A percentile compares a stretch with the other conserved stretches of the same genome.
These are phyloP conservation scores for Lates japonicus DNA, from an alignment of 2,797 vertebrate species.

Conservation along the genomic window DNA sequence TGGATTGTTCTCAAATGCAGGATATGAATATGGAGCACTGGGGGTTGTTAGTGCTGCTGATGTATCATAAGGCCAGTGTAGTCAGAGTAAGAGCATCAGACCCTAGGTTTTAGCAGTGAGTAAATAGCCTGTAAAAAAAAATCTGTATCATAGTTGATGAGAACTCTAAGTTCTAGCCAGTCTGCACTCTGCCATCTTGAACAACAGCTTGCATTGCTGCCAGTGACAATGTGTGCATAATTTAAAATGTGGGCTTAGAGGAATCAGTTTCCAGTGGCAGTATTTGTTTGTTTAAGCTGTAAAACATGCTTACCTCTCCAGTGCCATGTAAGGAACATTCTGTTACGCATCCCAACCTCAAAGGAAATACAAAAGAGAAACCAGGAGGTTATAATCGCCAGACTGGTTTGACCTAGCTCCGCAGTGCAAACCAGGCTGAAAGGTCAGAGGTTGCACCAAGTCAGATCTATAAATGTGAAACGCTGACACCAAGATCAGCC, in stretches of 20 bases:
- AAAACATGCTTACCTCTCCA: slow-evolving; percentile 23
- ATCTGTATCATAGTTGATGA: neutral
- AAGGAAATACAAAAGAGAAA: neutral
- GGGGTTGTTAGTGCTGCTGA: neutral
- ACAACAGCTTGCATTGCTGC: neutral
- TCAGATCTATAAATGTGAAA: neutral
- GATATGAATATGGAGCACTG: neutral
- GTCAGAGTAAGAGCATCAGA: neutral
- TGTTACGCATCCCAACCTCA: neutral
- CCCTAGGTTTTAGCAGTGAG: neutral
- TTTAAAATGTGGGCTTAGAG: neutral
- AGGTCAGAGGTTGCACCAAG: neutral
- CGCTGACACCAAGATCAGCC: neutral
- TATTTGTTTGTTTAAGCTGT: slow-evolving; percentile 17
- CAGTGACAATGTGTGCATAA: neutral
- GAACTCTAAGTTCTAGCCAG: neutral
- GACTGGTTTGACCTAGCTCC: neutral
- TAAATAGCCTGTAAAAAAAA: neutral
- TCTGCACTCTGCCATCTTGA: neutral
- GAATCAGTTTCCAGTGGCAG: slow-evolving; percentile 20
- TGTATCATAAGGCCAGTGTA: neutral
- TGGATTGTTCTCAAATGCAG: neutral
- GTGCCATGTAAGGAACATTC: slow-evolving; percentile 16
- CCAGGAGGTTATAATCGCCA: neutral
- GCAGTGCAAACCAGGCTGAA: neutral